Base-by-base conservation (phyloP, 2,113 vertebrate species). In the Anguilla rostrata region DNA sequence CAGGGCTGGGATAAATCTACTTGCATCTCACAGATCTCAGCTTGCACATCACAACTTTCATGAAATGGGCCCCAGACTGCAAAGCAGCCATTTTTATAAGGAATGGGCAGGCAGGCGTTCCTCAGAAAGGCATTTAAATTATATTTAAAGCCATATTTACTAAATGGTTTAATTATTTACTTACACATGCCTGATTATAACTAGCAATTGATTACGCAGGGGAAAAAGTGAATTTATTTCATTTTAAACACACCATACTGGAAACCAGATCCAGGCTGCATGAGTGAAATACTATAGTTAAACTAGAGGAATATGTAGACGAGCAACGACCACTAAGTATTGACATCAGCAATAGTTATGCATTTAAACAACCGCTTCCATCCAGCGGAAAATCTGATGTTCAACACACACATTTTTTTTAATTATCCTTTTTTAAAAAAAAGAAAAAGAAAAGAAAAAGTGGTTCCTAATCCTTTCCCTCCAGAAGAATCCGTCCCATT, bases 351-450 rank as follows among this genome's bases (percentile, higher is more conserved):
- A 53, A 56, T 75, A 85, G 84, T 85, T 79, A 79, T 56, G 66
- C 41, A 29, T 43, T 66, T n/a, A 43, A 79, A 79, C 56, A 85
- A 85, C 84, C 84, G 80, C 41, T 80, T n/a, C 84, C 78, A 85
- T 49, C 49, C 15, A 15, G 46, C 20, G 78, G 78, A 85, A 85
- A 85, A 85, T 79, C 39, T 79, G 75, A 85, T 80, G 78, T 79
- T 85, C 34, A 46, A 84, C 43, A 78, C 3, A 84, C n/a, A n/a
- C 39, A 41, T 84, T 84, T 84, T 84, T 84, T 84, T 84, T 84
- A 78, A 84, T 84, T 39, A 80, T 85, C 66, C 49, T 85, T 80
- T 84, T 60, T 60, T 4, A 60, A 20, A 20, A 60, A n/a, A n/a
- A n/a, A 34, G 34, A 34, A 34, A 34, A 34, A 22, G 22, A 5